Evolutionary conservation across 2,797 vertebrate genomes (phyloP).

Genomic region (Falco columbarius): DNA sequence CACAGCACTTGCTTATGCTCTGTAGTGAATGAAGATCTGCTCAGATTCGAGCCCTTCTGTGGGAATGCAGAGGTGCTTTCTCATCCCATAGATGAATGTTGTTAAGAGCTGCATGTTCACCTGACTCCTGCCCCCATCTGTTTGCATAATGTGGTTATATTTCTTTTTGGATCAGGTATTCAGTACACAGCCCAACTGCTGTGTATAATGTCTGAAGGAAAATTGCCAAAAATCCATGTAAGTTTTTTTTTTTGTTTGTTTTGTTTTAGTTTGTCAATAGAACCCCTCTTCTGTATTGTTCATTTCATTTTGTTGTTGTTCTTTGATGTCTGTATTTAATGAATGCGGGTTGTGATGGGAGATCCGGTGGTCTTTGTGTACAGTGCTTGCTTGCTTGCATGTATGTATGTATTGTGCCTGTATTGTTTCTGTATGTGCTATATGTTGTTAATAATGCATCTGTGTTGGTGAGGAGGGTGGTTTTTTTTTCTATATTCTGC

Average conservation of each 20-base stretch:
- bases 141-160: constrained; percentile 56
- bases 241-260: neutral
- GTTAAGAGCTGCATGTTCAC: constrained; percentile 43
- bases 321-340: neutral
- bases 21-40: neutral
- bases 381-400: neutral
- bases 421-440: neutral
- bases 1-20: neutral
- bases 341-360: neutral
- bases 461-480: neutral
- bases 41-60: neutral
- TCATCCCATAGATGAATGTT: neutral
- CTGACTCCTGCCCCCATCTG: constrained; percentile 10
- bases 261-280: neutral
- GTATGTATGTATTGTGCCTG: neutral
- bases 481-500: neutral
- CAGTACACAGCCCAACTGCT: constrained; percentile 57
- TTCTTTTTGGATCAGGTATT: constrained; percentile 68
- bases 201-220: constrained; percentile 69
- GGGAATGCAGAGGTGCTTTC: constrained; percentile 14
- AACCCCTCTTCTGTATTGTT: neutral
- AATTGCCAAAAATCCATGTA: constrained; percentile 67
- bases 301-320: neutral
- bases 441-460: neutral
- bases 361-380: neutral